Evolutionary conservation across 92 coral and sea anemone genomes (phyloP).

Genomic region (Phenganax stokvisi): DNA sequence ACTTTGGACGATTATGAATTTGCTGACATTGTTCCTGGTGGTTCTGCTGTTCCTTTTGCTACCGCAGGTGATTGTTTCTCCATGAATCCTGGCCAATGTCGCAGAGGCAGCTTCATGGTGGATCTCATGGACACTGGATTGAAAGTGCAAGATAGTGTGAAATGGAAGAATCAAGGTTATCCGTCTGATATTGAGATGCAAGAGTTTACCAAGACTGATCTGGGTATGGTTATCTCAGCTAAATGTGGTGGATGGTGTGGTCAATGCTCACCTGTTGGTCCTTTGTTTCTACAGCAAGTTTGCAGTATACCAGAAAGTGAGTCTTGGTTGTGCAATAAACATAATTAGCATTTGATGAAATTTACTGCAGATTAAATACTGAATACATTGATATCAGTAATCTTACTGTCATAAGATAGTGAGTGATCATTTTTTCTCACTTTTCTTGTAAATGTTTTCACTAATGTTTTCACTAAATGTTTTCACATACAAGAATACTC

Average conservation of each 20-base stretch:
- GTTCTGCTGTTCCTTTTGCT: slow-evolving; percentile 66
- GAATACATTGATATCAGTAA: too few relatives aligned
- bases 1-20: slow-evolving; percentile 63
- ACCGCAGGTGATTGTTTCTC: slow-evolving; percentile 99
- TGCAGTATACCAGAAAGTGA: slow-evolving; percentile 78
- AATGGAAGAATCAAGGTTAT: slow-evolving; percentile 80
- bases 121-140: slow-evolving; percentile 80
- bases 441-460: too few relatives aligned
- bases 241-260: slow-evolving; percentile 99
- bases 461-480: too few relatives aligned
- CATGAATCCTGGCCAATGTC: slow-evolving; percentile 73
- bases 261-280: slow-evolving; percentile 76
- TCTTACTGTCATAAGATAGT: too few relatives aligned
- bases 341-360: neutral
- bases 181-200: slow-evolving; percentile 70
- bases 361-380: neutral
- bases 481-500: too few relatives aligned
- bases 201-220: slow-evolving; percentile 55
- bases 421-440: too few relatives aligned
- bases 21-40: slow-evolving; percentile 47
- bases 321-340: slow-evolving; percentile 4
- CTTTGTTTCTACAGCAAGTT: slow-evolving; percentile 57
- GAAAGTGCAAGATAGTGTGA: slow-evolving; percentile 58
- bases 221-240: slow-evolving; percentile 63
- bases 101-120: slow-evolving; percentile 76